Base-by-base conservation (phyloP, 1,140 invertebrate genomes). In the Scaptomyza montana region DNA sequence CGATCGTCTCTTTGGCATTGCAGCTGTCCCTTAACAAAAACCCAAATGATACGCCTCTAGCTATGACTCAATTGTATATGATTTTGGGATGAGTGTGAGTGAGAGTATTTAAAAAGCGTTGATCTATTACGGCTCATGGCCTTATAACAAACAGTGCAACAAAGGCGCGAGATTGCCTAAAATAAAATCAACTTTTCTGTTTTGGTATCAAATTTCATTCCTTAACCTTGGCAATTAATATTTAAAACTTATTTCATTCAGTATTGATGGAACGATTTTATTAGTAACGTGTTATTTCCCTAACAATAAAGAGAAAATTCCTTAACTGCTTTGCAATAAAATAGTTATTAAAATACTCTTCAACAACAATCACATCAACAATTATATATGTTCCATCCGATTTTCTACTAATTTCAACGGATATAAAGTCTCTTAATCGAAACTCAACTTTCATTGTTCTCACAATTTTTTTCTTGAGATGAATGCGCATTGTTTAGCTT, bases 1-100 rank as follows among this genome's bases (percentile, higher is more conserved):
- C 55, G 43, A 41, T 59, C 79, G 57, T 49, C 70, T 66, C 51
- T 36, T 36, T 30, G 30, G 63, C 70, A 60, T 57, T 69, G 81
- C 82, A 89, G 82, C 84, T 89, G 82, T 61, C 62, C 9, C 39
- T n/a, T n/a, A 10, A 16, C 16, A 16, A 30, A 43, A 5, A 39
- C 21, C 30, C n/a, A 55, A 8, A 25, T 25, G 21, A 25, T 25
- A 2, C 21, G 21, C 49, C 41, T 10, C 28, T 46, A 41, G 3
- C 45, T 28, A 16, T 72, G 39, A 36, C 62, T 54, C 57, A 51
- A 71, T 67, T 63, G 7, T 30, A 43, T 16, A 21, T 7, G 61
- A 36, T 19, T 43, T 56, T 53, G 68, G 68, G 56, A 3, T 62
- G 62, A 50, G 30, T 10, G 33, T 36, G 33, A 36, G 33, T 9